Base-by-base conservation (phyloP, 1,140 invertebrate species). In the Tetragnatha versicolor region DNA sequence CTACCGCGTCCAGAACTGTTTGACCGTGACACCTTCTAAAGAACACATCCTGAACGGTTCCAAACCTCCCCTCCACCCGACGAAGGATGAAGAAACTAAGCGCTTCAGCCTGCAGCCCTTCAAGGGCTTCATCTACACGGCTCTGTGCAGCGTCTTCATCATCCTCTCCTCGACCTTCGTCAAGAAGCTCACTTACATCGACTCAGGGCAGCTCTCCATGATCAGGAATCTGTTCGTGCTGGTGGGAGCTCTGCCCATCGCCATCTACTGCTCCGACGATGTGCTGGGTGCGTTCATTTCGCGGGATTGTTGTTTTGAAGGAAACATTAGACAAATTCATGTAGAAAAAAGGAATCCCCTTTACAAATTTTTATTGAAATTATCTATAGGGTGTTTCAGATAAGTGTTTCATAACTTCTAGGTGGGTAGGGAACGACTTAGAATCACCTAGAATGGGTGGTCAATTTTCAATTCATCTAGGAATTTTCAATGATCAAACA, bases 181-280 rank as follows among this genome's bases (percentile, higher is more conserved):
- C 35, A 73, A 73, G 22, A 73, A 60, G 5, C n/a, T 73, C 9
- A 45, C 35, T 2, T 73, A 73, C n/a, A 60, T 73, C 5, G 20
- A 20, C 14, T 10, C 69, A 2, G 69, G 51, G 12, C 53, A 73
- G 39, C 37, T 73, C 1, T 73, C 69, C 17, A 20, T 73, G 37
- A 17, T 73, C 3, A 33, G 69, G 20, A 73, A 73, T n/a, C 2
- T 73, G 0, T 51, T 51, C 0, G 66, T 69, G 9, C 2, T 45
- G 33, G 27, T 25, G 0, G 49, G 31, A 1, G 25, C 33, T 22
- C 33, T 73, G 12, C 69, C 69, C 3, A 73, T 73, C 10, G 69
- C 69, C 1, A 20, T 73, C 4, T 60, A 45, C 29, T 14, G 7
- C 12, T 6, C 27, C 22, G 29, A 45, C 2, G 5, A 60, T 1